These are phyloP conservation scores for Solea senegalensis DNA, from an alignment of 2,113 vertebrate species.

Conservation along the genomic window DNA sequence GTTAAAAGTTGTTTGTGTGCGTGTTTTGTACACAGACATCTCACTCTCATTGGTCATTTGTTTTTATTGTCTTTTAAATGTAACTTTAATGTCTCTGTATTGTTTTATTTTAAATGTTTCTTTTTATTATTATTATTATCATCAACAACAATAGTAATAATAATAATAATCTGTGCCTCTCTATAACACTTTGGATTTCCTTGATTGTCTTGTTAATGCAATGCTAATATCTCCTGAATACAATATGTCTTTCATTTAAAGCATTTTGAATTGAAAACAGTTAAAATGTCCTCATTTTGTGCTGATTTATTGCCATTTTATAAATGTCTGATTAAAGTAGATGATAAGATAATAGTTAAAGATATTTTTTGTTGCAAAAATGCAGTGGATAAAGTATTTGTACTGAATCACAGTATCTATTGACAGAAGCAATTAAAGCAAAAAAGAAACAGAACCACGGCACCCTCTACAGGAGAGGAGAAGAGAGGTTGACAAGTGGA, in stretches of 20 bases:
- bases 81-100: neutral
- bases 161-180: neutral
- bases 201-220: neutral
- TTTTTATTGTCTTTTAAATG: neutral
- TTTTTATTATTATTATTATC: neutral
- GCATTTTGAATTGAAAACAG: neutral
- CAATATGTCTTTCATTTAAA: neutral
- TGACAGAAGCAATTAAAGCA: neutral
- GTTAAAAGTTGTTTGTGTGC: too few species aligned
- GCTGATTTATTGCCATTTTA: too few species aligned
- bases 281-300: too few species aligned
- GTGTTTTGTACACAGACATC: too few species aligned
- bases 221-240: neutral
- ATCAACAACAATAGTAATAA: too few species aligned
- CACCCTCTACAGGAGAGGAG: slow-evolving; percentile 70
- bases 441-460: slow-evolving; percentile 60
- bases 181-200: neutral
- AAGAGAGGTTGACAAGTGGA: neutral
- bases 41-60: neutral
- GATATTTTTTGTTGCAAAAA: slow-evolving; percentile 5
- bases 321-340: too few species aligned
- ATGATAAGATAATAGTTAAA: too few species aligned
- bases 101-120: too few species aligned
- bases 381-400: slow-evolving; percentile 16
- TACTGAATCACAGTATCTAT: neutral